These are phyloP conservation scores for Lordiphosa stackelbergi DNA, from an alignment of 1,140 invertebrate species.

Conservation along the genomic window DNA sequence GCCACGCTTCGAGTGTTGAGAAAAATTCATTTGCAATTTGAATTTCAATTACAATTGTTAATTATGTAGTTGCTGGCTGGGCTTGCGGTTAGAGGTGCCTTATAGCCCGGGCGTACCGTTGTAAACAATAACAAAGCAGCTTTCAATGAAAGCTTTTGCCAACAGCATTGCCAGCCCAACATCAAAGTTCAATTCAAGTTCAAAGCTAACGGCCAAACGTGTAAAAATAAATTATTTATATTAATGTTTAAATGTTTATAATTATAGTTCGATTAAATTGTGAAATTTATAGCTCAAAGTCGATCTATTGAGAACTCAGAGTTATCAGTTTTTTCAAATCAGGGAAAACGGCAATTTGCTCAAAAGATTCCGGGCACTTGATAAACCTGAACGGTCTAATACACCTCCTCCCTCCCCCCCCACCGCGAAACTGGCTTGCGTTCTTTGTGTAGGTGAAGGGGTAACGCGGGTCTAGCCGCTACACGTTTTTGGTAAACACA, in stretches of 20 bases:
- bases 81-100: constrained; percentile 12
- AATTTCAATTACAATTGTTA: constrained; percentile 21
- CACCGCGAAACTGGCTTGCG: no score
- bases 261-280: no score
- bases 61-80: constrained; percentile 15
- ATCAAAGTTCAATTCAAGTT: constrained; percentile 25
- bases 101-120: constrained; percentile 16
- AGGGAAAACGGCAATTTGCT: no score
- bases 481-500: no score
- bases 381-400: no score
- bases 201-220: constrained; percentile 21
- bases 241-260: neutral
- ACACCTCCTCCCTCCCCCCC: no score
- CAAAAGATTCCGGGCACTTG: no score
- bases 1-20: neutral
- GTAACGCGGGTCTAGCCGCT: no score
- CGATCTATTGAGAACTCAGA: no score
- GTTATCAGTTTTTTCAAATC: no score
- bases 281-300: no score
- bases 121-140: constrained; percentile 22
- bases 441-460: no score
- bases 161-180: constrained; percentile 1
- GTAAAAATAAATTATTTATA: constrained; percentile 8
- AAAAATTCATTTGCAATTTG: constrained; percentile 14
- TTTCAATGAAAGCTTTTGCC: constrained; percentile 18